A percentile compares a stretch with the other conserved stretches of the same genome.
phyloP scores from a whole-genome alignment of 1,140 invertebrate genomes.

The Parapsyche elsis region DNA sequence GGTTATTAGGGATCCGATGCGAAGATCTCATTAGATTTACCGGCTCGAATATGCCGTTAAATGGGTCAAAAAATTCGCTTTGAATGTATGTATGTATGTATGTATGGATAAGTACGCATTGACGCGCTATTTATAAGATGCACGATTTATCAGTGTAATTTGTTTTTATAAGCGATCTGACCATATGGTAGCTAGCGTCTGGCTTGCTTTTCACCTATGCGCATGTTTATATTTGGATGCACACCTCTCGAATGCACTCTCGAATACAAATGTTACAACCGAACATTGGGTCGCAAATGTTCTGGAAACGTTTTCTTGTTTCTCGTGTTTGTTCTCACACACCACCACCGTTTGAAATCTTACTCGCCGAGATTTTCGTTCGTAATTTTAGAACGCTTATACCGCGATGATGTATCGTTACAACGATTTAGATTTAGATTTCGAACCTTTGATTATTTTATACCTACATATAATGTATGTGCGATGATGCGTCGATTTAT shows the following conservation, averaged over 20 bases:
- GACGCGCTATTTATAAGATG: background rate
- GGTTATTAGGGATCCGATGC: no score
- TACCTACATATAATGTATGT: no score
- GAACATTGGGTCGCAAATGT: constrained; percentile 19
- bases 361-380: background rate
- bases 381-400: constrained; percentile 15
- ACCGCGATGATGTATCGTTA: background rate
- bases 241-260: constrained; percentile 1
- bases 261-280: constrained; percentile 20
- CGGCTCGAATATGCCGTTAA: no score
- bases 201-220: constrained; percentile 5
- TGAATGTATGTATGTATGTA: no score
- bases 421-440: no score
- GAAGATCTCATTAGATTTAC: no score
- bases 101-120: background rate
- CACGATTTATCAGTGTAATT: background rate
- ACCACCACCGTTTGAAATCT: constrained; percentile 12
- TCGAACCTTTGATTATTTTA: no score
- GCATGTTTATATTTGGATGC: constrained; percentile 15
- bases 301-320: constrained; percentile 25
- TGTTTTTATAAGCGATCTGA: background rate
- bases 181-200: constrained; percentile 4
- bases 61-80: no score
- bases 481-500: no score
- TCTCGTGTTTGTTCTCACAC: background rate